Evolutionary conservation across 2,888 invertebrate genomes (phyloP).

Genomic region (Acanthococcus lagerstroemiae): DNA sequence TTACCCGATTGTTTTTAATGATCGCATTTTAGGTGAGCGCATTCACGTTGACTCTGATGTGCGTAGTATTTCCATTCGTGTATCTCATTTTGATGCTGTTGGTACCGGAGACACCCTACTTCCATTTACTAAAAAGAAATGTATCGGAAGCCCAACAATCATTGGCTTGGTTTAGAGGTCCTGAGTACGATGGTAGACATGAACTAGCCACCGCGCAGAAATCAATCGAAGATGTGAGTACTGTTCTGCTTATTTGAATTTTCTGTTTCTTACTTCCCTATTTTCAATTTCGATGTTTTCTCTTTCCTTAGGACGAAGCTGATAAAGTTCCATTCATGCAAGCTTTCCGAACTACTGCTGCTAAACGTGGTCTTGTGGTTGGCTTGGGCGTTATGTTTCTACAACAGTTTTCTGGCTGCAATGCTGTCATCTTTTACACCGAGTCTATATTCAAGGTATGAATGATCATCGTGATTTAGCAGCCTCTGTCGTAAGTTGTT

Average conservation of each 20-base stretch:
- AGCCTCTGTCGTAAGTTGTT: no score
- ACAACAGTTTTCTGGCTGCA: slow-evolving; percentile 77
- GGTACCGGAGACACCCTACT: slow-evolving; percentile 81
- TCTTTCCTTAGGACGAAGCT: slow-evolving; percentile 42
- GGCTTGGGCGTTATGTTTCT: slow-evolving; percentile 75
- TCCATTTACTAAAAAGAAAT: slow-evolving; percentile 50
- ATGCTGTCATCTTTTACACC: slow-evolving; percentile 72
- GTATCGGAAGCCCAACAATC: slow-evolving; percentile 51
- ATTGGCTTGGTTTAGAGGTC: slow-evolving; percentile 63
- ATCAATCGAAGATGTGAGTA: slow-evolving; percentile 41
- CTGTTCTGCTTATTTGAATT: slow-evolving; percentile 1
- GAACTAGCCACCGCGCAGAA: slow-evolving; percentile 55
- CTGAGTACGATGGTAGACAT: slow-evolving; percentile 53
- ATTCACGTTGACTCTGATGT: slow-evolving; percentile 54
- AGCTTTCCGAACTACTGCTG: slow-evolving; percentile 52
- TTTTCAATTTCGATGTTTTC: neutral
- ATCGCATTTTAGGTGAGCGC: slow-evolving; percentile 44
- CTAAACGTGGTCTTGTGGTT: slow-evolving; percentile 57
- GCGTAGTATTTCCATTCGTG: slow-evolving; percentile 55
- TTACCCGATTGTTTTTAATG: no score
- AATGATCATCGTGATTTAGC: no score
- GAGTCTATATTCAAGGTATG: slow-evolving; percentile 57
- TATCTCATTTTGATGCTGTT: slow-evolving; percentile 63
- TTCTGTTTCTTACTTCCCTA: neutral
- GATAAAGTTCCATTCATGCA: slow-evolving; percentile 49